phyloP scores from a whole-genome alignment of 2,797 vertebrate genomes.

The Odontamblyopus lacepedii region DNA sequence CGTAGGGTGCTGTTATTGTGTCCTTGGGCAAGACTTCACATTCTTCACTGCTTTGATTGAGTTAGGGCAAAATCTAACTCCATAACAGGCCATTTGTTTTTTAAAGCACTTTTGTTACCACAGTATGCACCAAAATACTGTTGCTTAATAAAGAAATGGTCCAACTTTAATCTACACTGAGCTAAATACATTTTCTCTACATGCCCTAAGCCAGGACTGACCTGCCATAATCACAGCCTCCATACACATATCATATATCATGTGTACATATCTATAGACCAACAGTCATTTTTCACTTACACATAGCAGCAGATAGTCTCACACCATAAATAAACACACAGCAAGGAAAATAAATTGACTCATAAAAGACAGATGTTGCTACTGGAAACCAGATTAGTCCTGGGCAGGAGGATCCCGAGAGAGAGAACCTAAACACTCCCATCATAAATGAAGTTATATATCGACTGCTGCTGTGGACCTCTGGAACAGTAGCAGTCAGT shows the following conservation, averaged over 20 bases:
- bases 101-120: background rate
- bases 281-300: constrained; percentile 27
- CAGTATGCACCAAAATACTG: too few species aligned
- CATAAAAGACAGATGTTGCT: constrained; percentile 67
- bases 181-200: background rate
- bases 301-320: constrained; percentile 27
- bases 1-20: background rate
- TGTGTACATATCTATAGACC: constrained; percentile 21
- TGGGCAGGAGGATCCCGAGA: constrained; percentile 47
- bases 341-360: constrained; percentile 58
- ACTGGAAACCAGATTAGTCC: constrained; percentile 54
- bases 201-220: background rate
- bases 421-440: constrained; percentile 56
- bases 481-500: constrained; percentile 61
- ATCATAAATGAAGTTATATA: constrained; percentile 52
- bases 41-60: background rate
- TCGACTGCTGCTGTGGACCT: constrained; percentile 29
- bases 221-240: constrained; percentile 10
- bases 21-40: constrained; percentile 3
- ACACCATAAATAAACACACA: constrained; percentile 50
- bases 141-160: background rate
- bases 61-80: background rate
- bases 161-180: background rate
- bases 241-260: constrained; percentile 15
- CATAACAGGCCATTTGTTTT: background rate